These are phyloP conservation scores for Pachliopta kotzebuea DNA, from an alignment of 2,888 invertebrate species.

Conservation along the genomic window DNA sequence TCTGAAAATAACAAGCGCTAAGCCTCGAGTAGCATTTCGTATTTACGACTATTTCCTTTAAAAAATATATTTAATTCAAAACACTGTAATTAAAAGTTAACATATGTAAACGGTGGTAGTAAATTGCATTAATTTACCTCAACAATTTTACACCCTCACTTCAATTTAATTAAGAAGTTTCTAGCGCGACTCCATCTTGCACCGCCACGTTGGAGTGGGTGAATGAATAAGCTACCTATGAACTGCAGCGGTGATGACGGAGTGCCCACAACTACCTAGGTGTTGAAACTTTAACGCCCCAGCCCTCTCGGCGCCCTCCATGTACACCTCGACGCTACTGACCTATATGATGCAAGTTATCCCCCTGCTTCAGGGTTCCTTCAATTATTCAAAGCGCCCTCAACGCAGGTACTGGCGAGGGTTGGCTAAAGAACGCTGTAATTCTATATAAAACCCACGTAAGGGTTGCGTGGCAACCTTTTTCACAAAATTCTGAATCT, in stretches of 20 bases:
- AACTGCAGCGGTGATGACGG: slow-evolving; percentile 16
- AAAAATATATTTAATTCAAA: no score
- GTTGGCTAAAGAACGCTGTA: slow-evolving; percentile 23
- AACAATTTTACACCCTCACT: background rate
- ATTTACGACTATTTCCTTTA: no score
- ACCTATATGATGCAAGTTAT: slow-evolving; percentile 57
- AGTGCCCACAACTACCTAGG: slow-evolving; percentile 27
- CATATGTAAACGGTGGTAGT: no score
- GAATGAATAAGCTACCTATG: slow-evolving; percentile 14
- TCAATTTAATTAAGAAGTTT: slow-evolving; percentile 21
- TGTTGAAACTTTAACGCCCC: slow-evolving; percentile 57
- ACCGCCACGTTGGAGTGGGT: slow-evolving; percentile 1
- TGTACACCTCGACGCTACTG: slow-evolving; percentile 49
- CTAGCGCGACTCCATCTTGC: background rate
- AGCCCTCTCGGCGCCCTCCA: slow-evolving; percentile 46
- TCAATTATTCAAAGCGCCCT: slow-evolving; percentile 74
- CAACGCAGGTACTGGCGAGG: slow-evolving; percentile 29
- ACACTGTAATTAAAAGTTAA: no score
- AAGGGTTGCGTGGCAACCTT: slow-evolving; percentile 8
- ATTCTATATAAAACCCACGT: slow-evolving; percentile 21
- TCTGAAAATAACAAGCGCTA: no score
- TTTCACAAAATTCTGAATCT: no score
- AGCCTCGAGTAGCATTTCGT: no score
- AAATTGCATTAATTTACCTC: background rate
- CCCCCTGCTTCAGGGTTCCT: slow-evolving; percentile 58